Conservation (phyloP, 23 tunicate species). For the Halocynthia roretzi region DNA sequence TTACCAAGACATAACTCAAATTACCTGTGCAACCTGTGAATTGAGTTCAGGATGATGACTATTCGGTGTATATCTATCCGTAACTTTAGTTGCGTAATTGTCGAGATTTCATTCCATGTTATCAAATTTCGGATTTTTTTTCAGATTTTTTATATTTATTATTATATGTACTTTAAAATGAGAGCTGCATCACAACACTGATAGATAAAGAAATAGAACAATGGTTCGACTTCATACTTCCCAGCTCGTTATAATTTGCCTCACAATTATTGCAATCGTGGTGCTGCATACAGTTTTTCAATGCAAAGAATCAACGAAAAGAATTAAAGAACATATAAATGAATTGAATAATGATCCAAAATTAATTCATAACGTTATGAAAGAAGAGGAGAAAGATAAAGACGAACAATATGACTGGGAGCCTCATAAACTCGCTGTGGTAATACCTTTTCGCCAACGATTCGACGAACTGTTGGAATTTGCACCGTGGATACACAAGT, state of each 20-base stretch:
- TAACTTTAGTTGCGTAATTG: too few species aligned
- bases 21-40: too few species aligned
- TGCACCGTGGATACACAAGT: conserved; percentile 90
- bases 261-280: not conserved
- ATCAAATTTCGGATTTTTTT: too few species aligned
- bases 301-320: not conserved
- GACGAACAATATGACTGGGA: conserved; percentile 8
- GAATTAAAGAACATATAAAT: not conserved
- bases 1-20: too few species aligned
- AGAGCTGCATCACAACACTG: too few species aligned
- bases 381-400: not conserved
- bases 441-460: conserved; percentile 88
- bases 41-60: too few species aligned
- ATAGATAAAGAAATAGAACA: not conserved
- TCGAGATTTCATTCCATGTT: too few species aligned
- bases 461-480: conserved; percentile 96
- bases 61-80: too few species aligned
- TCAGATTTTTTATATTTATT: too few species aligned
- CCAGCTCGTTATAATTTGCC: not conserved
- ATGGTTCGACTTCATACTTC: not conserved
- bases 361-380: not conserved
- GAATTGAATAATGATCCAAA: not conserved
- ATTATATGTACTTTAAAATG: too few species aligned
- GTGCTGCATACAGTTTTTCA: not conserved
- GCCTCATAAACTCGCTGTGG: conserved; percentile 69